These are phyloP conservation scores for Florisuga fusca DNA, from an alignment of 2,797 vertebrate genomes.

Conservation along the genomic window DNA sequence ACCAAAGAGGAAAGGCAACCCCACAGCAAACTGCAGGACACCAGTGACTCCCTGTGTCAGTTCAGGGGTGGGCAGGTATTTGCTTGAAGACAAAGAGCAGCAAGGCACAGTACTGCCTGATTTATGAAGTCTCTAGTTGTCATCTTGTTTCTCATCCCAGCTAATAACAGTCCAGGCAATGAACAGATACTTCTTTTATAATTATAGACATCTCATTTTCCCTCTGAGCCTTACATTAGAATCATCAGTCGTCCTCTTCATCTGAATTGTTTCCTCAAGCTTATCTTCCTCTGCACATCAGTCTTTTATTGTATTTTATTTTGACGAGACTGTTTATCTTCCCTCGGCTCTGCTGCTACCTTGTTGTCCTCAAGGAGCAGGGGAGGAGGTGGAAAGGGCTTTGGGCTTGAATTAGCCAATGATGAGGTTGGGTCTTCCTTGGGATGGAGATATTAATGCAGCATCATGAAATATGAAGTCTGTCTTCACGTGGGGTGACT, in stretches of 20 bases:
- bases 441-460: slow-evolving; percentile 71
- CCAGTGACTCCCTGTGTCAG: background rate
- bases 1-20: background rate
- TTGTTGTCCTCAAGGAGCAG: background rate
- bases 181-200: background rate
- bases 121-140: background rate
- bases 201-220: slow-evolving; percentile 28
- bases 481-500: slow-evolving; percentile 57
- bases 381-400: slow-evolving; percentile 43
- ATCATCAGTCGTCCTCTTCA: background rate
- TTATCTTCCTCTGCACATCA: background rate
- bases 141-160: background rate
- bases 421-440: slow-evolving; percentile 50
- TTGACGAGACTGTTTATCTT: background rate
- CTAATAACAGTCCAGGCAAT: background rate
- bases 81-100: background rate
- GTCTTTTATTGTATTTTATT: slow-evolving; percentile 37
- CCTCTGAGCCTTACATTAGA: background rate
- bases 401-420: slow-evolving; percentile 58
- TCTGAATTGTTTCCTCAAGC: slow-evolving; percentile 42
- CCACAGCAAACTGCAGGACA: background rate
- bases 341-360: background rate
- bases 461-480: slow-evolving; percentile 66
- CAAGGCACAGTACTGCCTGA: rapidly evolving
- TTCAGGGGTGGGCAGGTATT: slow-evolving; percentile 15